Evolutionary conservation across 2,888 invertebrate species (phyloP), one percentile per base, ranked within the genome.

Genomic region (Thecocarcelia acutangulata): DNA sequence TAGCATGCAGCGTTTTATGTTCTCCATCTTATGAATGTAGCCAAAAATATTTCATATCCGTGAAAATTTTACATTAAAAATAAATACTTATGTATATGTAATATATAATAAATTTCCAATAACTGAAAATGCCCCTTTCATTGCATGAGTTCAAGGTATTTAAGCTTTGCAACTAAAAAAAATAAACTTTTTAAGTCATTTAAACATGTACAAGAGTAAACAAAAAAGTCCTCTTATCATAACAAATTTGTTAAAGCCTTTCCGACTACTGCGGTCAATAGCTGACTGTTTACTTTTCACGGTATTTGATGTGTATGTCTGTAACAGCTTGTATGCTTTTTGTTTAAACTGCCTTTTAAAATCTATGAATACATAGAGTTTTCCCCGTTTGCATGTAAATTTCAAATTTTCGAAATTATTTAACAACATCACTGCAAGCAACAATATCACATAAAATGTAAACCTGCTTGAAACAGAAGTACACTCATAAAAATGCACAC

Each of bases 181-280:
- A 24, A 24, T 3, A 24, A 3, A 24, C 24, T 46, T 33, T 19
- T n/a, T 33, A 54, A 68, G 52, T 15, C 68, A 12, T 12, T 59
- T 21, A 4, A 69, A 1, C 12, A 8, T 40, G 24, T 24, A 46
- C 37, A 33, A 42, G 1, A 40, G 58, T n/a, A 42, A 6, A 15
- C 2, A 48, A 52, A 42, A 76, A 69, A 63, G 59, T 52, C 59
- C 33, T 68, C 50, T 52, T 59, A 61, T 21, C 46, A 76, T 63
- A 61, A 15, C 19, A 46, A 69, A 69, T 54, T 61, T 50, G 12
- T 37, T 69, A 17, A 61, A 61, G 61, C 42, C 1, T 52, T 52
- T 33, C 33, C 37, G n/a, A 61, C 28, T 37, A 40, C 46, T 76
- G 54, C 37, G 46, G 76, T 76, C 69, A 63, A 61, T 24, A 54